These are phyloP conservation scores for Pocillopora damicornis DNA, from an alignment of 64 coral and sea anemone genomes.

Conservation along the genomic window DNA sequence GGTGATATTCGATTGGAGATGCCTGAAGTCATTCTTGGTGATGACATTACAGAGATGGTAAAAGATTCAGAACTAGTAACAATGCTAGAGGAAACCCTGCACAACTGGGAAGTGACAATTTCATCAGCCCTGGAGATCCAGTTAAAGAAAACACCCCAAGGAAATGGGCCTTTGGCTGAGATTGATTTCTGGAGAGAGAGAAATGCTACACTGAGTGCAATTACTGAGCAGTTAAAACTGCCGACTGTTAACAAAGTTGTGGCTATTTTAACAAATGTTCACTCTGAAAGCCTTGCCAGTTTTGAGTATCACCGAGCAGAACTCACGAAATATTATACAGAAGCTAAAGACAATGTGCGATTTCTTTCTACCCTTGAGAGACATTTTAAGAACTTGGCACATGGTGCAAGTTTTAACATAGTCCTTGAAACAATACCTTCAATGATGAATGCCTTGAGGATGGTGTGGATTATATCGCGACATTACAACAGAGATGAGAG, in stretches of 20 bases:
- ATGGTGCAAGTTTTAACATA: slow-evolving; percentile 94
- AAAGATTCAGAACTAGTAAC: slow-evolving; percentile 69
- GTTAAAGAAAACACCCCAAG: slow-evolving; percentile 90
- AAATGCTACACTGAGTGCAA: slow-evolving; percentile 94
- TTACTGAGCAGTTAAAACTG: slow-evolving; percentile 91
- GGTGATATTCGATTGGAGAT: slow-evolving; percentile 95
- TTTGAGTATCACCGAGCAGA: slow-evolving; percentile 98
- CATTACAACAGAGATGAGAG: slow-evolving; percentile 99
- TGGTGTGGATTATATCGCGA: slow-evolving; percentile 99
- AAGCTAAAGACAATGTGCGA: slow-evolving; percentile 97
- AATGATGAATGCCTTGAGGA: slow-evolving; percentile 98
- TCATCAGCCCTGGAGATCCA: slow-evolving; percentile 84
- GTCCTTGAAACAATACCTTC: slow-evolving; percentile 97
- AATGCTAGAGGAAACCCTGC: slow-evolving; percentile 83
- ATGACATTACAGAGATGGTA: slow-evolving; percentile 85
- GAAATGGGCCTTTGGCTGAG: slow-evolving; percentile 94
- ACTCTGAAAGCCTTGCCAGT: slow-evolving; percentile 77
- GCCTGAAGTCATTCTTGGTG: slow-evolving; percentile 76
- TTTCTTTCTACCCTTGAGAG: slow-evolving; percentile 93
- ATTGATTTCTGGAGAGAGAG: slow-evolving; percentile 99
- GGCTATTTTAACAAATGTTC: slow-evolving; percentile 58
- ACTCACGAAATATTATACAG: slow-evolving; percentile 90
- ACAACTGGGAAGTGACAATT: slow-evolving; percentile 96
- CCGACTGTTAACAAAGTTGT: slow-evolving; percentile 92
- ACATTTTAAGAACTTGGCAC: slow-evolving; percentile 97